These are phyloP conservation scores for Stigmatopora argus DNA, from an alignment of 2,113 vertebrate genomes.

Conservation along the genomic window DNA sequence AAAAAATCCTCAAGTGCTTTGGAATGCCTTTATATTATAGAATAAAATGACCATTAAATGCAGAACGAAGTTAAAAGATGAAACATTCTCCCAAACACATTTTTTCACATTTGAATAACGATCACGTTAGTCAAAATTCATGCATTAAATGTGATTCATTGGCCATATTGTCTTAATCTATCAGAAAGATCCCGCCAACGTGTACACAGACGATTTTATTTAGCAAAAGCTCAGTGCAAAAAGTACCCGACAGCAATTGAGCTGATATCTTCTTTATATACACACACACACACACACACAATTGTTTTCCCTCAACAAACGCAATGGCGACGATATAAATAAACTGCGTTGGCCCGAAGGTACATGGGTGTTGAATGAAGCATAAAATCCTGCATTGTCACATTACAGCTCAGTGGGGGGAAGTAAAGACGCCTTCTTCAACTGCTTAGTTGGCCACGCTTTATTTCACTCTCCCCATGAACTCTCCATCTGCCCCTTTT, in stretches of 20 bases:
- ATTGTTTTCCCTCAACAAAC: conserved; percentile 28
- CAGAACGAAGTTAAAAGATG: too few relatives aligned
- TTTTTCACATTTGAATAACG: too few relatives aligned
- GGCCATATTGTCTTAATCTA: too few relatives aligned
- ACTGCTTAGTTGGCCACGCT: conserved; percentile 14
- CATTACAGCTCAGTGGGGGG: conserved; percentile 45
- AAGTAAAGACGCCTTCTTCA: conserved; percentile 21
- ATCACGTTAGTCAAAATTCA: too few relatives aligned
- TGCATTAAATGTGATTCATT: too few relatives aligned
- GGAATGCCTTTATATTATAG: too few relatives aligned
- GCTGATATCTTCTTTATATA: not conserved
- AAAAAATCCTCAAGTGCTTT: too few relatives aligned
- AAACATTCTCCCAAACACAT: too few relatives aligned
- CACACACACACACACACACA: not conserved
- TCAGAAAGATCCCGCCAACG: not conserved
- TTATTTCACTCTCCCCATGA: conserved; percentile 19
- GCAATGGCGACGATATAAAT: conserved; percentile 51
- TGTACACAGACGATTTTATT: not conserved
- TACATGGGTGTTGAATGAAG: conserved; percentile 44
- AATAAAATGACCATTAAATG: too few relatives aligned
- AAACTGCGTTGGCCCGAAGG: conserved; percentile 47
- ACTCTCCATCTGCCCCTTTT: conserved; percentile 26
- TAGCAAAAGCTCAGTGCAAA: not conserved
- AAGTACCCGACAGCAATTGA: not conserved
- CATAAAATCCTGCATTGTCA: conserved; percentile 56